Conservation (phyloP, 2,797 vertebrate species). For the Cynopterus sphinx region DNA sequence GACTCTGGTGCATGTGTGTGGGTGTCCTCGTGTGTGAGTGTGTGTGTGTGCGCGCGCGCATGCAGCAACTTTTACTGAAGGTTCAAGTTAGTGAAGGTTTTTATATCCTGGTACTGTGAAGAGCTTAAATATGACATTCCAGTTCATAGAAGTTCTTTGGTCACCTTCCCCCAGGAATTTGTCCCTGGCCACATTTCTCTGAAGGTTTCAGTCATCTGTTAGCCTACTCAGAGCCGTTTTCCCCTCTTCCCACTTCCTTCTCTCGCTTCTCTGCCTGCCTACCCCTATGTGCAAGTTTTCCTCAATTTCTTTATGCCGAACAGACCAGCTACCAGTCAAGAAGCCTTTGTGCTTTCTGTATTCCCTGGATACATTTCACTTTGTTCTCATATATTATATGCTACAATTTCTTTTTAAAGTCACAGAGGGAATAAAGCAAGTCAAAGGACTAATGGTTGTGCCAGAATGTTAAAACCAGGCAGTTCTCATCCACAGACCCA, state of each 20-base stretch:
- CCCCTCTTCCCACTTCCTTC: background rate
- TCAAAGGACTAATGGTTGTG: background rate
- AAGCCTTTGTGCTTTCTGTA: background rate
- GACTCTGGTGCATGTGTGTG: background rate
- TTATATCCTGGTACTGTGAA: background rate
- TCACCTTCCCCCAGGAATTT: constrained; percentile 21
- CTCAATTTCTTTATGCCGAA: background rate
- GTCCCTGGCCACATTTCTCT: background rate
- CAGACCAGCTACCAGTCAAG: background rate
- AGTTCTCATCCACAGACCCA: background rate
- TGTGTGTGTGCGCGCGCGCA: background rate
- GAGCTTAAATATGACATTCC: constrained; percentile 13
- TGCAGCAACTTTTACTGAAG: background rate
- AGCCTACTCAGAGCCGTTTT: background rate
- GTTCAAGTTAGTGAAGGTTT: constrained; percentile 34
- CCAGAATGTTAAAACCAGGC: background rate
- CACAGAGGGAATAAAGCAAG: background rate
- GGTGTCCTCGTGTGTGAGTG: background rate
- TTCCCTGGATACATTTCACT: background rate
- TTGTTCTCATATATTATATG: background rate
- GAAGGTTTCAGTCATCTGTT: background rate
- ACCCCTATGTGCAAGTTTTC: background rate
- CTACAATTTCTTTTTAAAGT: background rate
- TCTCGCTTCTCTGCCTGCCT: background rate
- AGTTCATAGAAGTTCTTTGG: constrained; percentile 1